phyloP scores from a whole-genome alignment of 2,797 vertebrate genomes.

The Odontamblyopus rebecca region DNA sequence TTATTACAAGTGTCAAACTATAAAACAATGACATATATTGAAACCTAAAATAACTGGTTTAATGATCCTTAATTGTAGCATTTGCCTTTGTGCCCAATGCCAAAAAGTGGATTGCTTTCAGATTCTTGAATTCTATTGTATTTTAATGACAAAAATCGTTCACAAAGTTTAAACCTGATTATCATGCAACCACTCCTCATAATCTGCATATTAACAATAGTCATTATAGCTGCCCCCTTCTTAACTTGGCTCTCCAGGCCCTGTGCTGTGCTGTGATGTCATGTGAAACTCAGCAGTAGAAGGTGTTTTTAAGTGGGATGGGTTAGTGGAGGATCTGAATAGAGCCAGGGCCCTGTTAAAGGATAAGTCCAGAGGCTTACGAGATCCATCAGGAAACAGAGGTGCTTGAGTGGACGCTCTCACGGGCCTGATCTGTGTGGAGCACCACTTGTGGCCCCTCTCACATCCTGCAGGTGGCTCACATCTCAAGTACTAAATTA shows the following conservation, averaged over 20 bases:
- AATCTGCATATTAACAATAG: slow-evolving; percentile 5
- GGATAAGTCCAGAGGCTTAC: slow-evolving; percentile 73
- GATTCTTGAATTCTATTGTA: no score
- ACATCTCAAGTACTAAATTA: slow-evolving; percentile 79
- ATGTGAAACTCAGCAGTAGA: slow-evolving; percentile 21
- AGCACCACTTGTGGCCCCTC: slow-evolving; percentile 70
- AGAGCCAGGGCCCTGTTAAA: slow-evolving; percentile 43
- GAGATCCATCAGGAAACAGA: slow-evolving; percentile 74
- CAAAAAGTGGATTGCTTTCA: no score
- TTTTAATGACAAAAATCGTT: neutral
- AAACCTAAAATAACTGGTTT: no score
- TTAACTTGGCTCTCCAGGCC: neutral
- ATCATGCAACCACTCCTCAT: neutral
- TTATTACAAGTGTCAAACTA: no score
- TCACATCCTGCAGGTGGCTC: slow-evolving; percentile 76
- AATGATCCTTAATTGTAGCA: no score
- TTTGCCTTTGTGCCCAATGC: no score
- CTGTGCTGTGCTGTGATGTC: neutral
- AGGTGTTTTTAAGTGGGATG: slow-evolving; percentile 42
- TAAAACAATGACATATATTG: no score
- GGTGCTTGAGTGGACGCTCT: slow-evolving; percentile 69
- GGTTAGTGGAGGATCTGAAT: slow-evolving; percentile 67
- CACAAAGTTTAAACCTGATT: neutral
- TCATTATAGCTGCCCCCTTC: neutral
- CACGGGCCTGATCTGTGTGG: slow-evolving; percentile 79